These are phyloP conservation scores for Taenaris catops DNA, from an alignment of 2,888 invertebrate species.

Conservation along the genomic window DNA sequence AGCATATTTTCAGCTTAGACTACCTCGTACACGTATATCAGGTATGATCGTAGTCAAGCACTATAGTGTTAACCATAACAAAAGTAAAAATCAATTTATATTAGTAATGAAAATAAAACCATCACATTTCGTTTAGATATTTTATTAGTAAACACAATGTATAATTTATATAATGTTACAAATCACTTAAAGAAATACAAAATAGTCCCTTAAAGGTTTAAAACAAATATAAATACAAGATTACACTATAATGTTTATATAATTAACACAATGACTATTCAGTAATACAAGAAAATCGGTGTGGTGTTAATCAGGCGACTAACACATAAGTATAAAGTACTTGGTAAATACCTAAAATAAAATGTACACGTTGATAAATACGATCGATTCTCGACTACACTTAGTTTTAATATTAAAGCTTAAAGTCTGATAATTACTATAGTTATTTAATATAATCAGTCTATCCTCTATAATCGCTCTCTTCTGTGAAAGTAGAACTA, in stretches of 20 bases:
- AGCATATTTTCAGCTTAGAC: too few relatives aligned
- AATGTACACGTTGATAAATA: slow-evolving; percentile 2
- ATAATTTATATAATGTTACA: slow-evolving; percentile 38
- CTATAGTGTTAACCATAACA: too few relatives aligned
- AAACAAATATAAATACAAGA: slow-evolving; percentile 6
- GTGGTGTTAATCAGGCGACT: neutral
- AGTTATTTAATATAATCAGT: too few relatives aligned
- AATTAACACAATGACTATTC: neutral
- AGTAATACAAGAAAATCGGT: slow-evolving; percentile 1
- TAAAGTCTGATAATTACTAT: slow-evolving; percentile 22
- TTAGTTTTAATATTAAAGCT: slow-evolving; percentile 57
- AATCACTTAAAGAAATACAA: slow-evolving; percentile 31
- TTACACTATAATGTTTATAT: slow-evolving; percentile 2
- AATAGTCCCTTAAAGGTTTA: slow-evolving; percentile 27
- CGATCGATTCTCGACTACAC: slow-evolving; percentile 2
- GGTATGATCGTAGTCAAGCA: too few relatives aligned
- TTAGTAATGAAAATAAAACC: too few relatives aligned
- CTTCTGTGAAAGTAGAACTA: too few relatives aligned
- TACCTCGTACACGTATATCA: too few relatives aligned
- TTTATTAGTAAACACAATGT: slow-evolving; percentile 37
- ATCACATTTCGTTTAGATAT: slow-evolving; percentile 28
- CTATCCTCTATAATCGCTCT: too few relatives aligned
- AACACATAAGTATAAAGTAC: too few relatives aligned
- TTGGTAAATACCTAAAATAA: slow-evolving; percentile 6
- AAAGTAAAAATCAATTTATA: too few relatives aligned